These are phyloP conservation scores for Sibirionetta formosa DNA, from an alignment of 2,797 vertebrate genomes.

Conservation along the genomic window DNA sequence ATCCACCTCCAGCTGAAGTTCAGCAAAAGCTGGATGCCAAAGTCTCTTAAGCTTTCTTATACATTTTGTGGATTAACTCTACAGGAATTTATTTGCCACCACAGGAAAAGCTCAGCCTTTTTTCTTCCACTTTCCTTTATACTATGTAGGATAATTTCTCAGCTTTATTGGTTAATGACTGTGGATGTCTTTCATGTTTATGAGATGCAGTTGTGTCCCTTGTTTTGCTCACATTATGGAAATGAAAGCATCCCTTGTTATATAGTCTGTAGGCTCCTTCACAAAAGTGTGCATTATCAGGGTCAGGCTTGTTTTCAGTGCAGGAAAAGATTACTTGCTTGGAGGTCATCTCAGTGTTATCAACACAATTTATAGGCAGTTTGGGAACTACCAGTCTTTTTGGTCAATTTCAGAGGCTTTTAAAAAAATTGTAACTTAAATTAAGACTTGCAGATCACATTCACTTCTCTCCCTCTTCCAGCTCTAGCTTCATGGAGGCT, in stretches of 20 bases:
- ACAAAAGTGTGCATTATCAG: background rate
- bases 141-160: background rate
- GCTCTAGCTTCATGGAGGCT: background rate
- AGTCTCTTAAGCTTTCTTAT: background rate
- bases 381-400: background rate
- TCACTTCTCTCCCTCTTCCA: background rate
- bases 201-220: background rate
- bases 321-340: background rate
- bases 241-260: background rate
- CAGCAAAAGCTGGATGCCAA: background rate
- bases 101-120: background rate
- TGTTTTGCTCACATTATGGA: slow-evolving; percentile 3
- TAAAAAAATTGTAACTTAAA: background rate
- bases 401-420: background rate
- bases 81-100: background rate
- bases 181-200: background rate
- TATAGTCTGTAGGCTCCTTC: background rate
- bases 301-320: background rate
- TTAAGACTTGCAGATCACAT: background rate
- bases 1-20: background rate
- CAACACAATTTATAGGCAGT: background rate
- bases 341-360: background rate
- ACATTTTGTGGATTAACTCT: background rate
- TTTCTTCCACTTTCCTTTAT: background rate
- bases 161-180: background rate